These are phyloP conservation scores for Tigriopus japonicus DNA, from an alignment of 1,140 invertebrate genomes.

Conservation along the genomic window DNA sequence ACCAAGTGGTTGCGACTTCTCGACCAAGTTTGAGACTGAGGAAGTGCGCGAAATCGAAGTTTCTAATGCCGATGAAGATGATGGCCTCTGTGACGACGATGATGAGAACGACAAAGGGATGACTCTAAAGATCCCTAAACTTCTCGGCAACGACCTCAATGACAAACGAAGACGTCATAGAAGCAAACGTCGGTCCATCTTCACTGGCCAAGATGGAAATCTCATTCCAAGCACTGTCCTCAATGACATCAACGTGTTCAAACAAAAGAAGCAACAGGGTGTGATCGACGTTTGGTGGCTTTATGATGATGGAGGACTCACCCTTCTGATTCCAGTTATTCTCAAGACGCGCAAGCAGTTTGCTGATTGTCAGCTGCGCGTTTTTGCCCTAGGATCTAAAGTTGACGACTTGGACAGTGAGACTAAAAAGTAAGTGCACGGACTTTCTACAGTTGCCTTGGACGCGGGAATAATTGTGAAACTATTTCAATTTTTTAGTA, in stretches of 20 bases:
- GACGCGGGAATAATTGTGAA: too few species aligned
- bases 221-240: background rate
- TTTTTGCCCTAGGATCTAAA: conserved; percentile 73
- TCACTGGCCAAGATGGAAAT: background rate
- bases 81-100: conserved; percentile 20
- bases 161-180: background rate
- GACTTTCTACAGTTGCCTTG: too few species aligned
- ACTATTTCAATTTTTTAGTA: too few species aligned
- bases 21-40: conserved; percentile 30
- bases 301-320: conserved; percentile 77
- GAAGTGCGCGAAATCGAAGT: conserved; percentile 57
- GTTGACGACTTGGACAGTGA: conserved; percentile 67
- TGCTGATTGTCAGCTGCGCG: conserved; percentile 37
- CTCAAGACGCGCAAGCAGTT: conserved; percentile 35
- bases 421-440: conserved; percentile 55
- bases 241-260: background rate
- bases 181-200: conserved; percentile 11
- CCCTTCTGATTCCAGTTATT: conserved; percentile 42
- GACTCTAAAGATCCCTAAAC: background rate
- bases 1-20: conserved; percentile 57
- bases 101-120: background rate
- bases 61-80: conserved; percentile 47
- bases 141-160: background rate
- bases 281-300: conserved; percentile 92
- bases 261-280: conserved; percentile 28